Percentiles rank a stretch among this genome's conserved stretches.
These are phyloP conservation scores for Tachypleus tridentatus DNA, from an alignment of 1,140 invertebrate genomes.

Conservation along the genomic window DNA sequence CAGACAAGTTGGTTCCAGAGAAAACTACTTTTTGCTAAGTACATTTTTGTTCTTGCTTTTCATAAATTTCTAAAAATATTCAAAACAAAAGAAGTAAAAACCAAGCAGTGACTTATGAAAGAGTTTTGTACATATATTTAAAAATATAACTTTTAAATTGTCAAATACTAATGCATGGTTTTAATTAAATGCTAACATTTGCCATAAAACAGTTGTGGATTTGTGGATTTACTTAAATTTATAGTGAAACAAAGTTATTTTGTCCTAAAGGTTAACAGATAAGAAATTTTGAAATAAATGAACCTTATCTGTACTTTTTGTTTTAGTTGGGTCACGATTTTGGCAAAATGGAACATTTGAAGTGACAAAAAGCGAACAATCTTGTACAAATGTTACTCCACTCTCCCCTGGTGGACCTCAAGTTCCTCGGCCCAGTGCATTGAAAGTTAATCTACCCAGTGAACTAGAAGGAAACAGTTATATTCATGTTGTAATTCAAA, in stretches of 20 bases:
- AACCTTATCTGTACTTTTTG: conserved; percentile 1
- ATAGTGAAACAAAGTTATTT: too few relatives aligned
- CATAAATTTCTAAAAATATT: too few relatives aligned
- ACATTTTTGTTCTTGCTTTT: too few relatives aligned
- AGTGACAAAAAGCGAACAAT: conserved; percentile 76
- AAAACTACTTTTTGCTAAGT: too few relatives aligned
- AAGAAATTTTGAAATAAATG: too few relatives aligned
- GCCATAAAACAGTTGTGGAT: too few relatives aligned
- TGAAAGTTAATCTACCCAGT: conserved; percentile 80
- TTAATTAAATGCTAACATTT: too few relatives aligned
- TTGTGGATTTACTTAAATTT: too few relatives aligned
- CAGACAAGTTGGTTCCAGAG: too few relatives aligned
- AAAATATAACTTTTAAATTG: conserved; percentile 3
- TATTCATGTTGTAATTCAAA: conserved; percentile 86
- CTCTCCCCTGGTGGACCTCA: conserved; percentile 31
- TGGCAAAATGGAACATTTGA: conserved; percentile 90
- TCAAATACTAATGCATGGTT: background rate
- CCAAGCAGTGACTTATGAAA: background rate
- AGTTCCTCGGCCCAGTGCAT: conserved; percentile 46
- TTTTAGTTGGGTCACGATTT: conserved; percentile 66
- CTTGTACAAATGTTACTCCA: conserved; percentile 38
- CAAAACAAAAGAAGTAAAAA: too few relatives aligned
- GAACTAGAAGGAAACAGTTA: conserved; percentile 91
- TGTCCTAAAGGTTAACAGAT: too few relatives aligned
- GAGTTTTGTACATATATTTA: background rate